Conservation (phyloP, 35 echinoderm and acorn worm genomes). For the Eucidaris tribuloides region DNA sequence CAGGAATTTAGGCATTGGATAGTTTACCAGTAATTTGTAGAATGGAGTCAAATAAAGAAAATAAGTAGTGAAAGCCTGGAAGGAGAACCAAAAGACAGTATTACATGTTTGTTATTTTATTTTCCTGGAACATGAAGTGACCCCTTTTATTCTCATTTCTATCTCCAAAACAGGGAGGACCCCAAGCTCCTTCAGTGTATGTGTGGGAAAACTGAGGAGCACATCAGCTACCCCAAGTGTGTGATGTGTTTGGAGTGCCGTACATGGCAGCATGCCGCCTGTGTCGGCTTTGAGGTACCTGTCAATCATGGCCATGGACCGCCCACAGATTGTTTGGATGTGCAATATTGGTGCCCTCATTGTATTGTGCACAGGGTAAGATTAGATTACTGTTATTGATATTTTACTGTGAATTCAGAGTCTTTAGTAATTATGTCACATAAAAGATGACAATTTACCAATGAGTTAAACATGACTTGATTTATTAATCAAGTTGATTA, state of each 20-base stretch:
- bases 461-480: too few relatives aligned
- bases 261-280: slow-evolving; percentile 77
- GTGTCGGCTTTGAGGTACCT: slow-evolving; percentile 61
- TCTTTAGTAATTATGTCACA: background rate
- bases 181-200: slow-evolving; percentile 63
- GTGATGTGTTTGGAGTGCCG: slow-evolving; percentile 60
- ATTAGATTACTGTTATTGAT: background rate
- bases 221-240: background rate
- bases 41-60: too few relatives aligned
- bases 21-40: too few relatives aligned
- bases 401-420: background rate
- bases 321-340: background rate
- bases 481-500: too few relatives aligned
- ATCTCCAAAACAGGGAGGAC: too few relatives aligned
- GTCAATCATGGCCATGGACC: background rate
- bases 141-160: too few relatives aligned
- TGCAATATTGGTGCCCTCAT: slow-evolving; percentile 44
- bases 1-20: too few relatives aligned
- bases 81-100: too few relatives aligned
- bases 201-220: slow-evolving; percentile 56
- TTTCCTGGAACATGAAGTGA: too few relatives aligned
- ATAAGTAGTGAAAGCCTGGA: too few relatives aligned
- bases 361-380: slow-evolving; percentile 41
- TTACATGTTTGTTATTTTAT: too few relatives aligned
- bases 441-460: too few relatives aligned